Evolutionary conservation across 2,888 invertebrate species (phyloP), one percentile per base, ranked within the genome.

Genomic region (Eurytoma californica): DNA sequence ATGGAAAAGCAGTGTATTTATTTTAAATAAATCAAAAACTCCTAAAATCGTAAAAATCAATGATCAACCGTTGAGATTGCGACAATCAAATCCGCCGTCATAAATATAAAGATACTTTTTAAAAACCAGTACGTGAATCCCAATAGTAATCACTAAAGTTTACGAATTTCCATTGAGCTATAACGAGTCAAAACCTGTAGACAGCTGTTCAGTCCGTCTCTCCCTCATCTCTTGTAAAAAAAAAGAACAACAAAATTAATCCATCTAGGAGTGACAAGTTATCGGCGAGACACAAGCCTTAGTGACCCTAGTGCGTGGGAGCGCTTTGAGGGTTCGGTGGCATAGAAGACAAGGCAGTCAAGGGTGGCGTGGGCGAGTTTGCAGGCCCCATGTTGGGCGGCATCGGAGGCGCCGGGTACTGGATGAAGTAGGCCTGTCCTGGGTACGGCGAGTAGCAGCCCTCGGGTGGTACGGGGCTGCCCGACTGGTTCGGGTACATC

Each of bases 361-460:
- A 9, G 7, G 39, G 39, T 39, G 39, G 39, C 39, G 39, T 39
- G 9, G 39, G 39, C 39, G 39, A 39, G 39, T 39, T 39, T 39
- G 9, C 39, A 9, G 39, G 39, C 1, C 39, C 39, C 39, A 39
- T 39, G 39, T 39, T 39, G 12, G 51, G 70, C 14, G 66, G 66
- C 13, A 69, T 49, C 2, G 67, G 67, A 13, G 79, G 76, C 3
- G 73, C 74, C 18, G 80, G 80, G 13, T 81, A 81, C 0, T 77
- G 69, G 2, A 81, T 60, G 47, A 79, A 81, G 57, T 79, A 79
- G 28, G 81, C 73, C 18, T 79, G 79, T 0, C 66, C 68, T 0
- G 70, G 74, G 53, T 67, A 76, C 5, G 79, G 70, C 4, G 81
- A 55, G 24, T 80, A 80, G 30, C 80, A 73, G 28, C 51, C 51